A percentile compares a stretch with the other conserved stretches of the same genome.
These are phyloP conservation scores for Trichosurus vulpecula DNA, from an alignment of 2,797 vertebrate species.

Conservation along the genomic window DNA sequence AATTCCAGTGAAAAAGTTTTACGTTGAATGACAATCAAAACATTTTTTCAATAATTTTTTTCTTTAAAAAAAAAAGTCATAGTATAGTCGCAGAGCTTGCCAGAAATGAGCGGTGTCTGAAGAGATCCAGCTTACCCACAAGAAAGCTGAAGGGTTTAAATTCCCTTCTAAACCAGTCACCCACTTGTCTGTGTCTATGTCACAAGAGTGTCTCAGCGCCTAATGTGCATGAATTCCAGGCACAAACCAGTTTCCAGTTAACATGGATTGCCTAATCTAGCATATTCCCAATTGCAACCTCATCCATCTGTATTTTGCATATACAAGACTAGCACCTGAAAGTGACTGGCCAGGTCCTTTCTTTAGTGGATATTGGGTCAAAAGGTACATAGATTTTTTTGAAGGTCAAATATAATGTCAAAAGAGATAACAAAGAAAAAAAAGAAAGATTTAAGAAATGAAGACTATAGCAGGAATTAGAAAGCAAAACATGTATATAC, in stretches of 20 bases:
- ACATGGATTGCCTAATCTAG: conserved; percentile 11
- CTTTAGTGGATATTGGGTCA: neutral
- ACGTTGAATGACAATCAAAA: conserved; percentile 33
- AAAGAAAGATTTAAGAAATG: conserved; percentile 28
- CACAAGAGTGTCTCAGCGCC: conserved; percentile 19
- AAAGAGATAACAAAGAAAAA: neutral
- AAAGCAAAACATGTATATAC: conserved; percentile 39
- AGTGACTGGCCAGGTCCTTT: conserved; percentile 20
- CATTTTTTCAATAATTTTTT: conserved; percentile 19
- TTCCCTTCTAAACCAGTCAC: conserved; percentile 44
- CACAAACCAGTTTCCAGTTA: conserved; percentile 7
- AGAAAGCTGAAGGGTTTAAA: conserved; percentile 27
- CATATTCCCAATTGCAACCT: conserved; percentile 6
- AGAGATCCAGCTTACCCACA: neutral
- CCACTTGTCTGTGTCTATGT: conserved; percentile 14
- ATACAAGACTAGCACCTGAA: conserved; percentile 20
- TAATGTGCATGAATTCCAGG: conserved; percentile 2
- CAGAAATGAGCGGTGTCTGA: conserved; percentile 28
- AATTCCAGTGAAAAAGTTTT: conserved; percentile 46
- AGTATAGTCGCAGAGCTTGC: neutral
- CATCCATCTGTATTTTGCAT: neutral
- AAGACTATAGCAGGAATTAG: conserved; percentile 22
- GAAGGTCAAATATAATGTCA: conserved; percentile 4
- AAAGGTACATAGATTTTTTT: conserved; percentile 46
- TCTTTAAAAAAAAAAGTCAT: conserved; percentile 19